Percentiles rank a stretch among this genome's conserved stretches.
Evolutionary conservation across 2,888 invertebrate genomes (phyloP).

Genomic region (Terebella lapidaria): DNA sequence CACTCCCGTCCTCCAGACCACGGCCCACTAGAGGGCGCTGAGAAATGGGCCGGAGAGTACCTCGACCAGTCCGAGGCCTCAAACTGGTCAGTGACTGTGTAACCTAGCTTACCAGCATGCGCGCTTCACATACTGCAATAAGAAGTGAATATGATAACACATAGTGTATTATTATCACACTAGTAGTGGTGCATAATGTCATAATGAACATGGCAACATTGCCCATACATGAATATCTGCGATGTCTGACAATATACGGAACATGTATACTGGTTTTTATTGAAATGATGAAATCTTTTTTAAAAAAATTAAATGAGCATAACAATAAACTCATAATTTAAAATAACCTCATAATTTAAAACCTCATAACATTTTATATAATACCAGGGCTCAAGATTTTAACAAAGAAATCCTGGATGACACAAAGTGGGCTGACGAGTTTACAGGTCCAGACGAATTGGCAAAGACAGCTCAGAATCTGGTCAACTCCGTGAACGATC

Average conservation of each 20-base stretch:
- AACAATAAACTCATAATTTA: neutral
- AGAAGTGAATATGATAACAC: too few relatives aligned
- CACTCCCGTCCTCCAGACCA: neutral
- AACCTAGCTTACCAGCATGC: too few relatives aligned
- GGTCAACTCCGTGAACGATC: constrained; percentile 57
- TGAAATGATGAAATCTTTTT: neutral
- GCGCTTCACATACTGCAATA: too few relatives aligned
- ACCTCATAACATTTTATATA: neutral
- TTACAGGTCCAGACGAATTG: constrained; percentile 58
- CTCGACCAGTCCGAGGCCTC: neutral
- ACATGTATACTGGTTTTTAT: too few relatives aligned
- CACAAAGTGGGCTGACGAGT: constrained; percentile 42
- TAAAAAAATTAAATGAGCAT: neutral
- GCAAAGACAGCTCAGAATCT: constrained; percentile 58
- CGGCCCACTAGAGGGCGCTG: neutral
- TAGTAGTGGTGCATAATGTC: too few relatives aligned
- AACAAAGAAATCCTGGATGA: constrained; percentile 35
- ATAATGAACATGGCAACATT: neutral
- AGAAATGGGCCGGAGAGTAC: neutral
- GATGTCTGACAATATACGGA: too few relatives aligned
- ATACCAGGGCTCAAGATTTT: constrained; percentile 33
- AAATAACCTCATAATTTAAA: neutral
- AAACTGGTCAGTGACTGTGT: neutral
- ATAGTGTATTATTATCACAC: too few relatives aligned
- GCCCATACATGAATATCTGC: too few relatives aligned